Percentiles rank a stretch among this genome's conserved stretches.
Conservation (phyloP, 2,888 invertebrate genomes). For the Actias luna region DNA sequence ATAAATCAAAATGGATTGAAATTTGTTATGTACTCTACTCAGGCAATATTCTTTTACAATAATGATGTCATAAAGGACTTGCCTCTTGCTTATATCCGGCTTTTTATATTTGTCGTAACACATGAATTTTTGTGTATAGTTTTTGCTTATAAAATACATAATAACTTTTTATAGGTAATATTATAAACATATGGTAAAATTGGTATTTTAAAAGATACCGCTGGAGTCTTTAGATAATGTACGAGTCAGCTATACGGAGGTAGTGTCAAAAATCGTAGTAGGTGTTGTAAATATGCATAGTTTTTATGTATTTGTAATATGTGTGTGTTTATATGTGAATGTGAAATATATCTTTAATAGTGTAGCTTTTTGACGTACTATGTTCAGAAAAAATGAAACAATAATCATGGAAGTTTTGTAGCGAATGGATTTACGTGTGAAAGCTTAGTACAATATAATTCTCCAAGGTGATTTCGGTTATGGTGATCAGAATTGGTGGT, state of each 20-base stretch:
- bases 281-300: no score
- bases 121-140: background rate
- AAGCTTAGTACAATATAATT: no score
- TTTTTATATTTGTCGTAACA: background rate
- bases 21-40: background rate
- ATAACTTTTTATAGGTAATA: background rate
- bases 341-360: no score
- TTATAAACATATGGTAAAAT: background rate
- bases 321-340: background rate
- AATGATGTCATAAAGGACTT: background rate
- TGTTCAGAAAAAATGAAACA: no score
- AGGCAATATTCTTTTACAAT: background rate
- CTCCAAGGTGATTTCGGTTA: no score
- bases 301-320: no score
- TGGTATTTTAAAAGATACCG: background rate
- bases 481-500: no score
- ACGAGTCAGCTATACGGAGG: background rate
- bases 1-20: no score
- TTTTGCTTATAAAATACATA: background rate
- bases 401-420: no score
- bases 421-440: no score
- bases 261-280: background rate
- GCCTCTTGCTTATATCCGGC: background rate
- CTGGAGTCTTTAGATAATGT: background rate
- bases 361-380: no score